Conservation (phyloP, 1,140 invertebrate genomes). For the Diachasma alloeum region DNA sequence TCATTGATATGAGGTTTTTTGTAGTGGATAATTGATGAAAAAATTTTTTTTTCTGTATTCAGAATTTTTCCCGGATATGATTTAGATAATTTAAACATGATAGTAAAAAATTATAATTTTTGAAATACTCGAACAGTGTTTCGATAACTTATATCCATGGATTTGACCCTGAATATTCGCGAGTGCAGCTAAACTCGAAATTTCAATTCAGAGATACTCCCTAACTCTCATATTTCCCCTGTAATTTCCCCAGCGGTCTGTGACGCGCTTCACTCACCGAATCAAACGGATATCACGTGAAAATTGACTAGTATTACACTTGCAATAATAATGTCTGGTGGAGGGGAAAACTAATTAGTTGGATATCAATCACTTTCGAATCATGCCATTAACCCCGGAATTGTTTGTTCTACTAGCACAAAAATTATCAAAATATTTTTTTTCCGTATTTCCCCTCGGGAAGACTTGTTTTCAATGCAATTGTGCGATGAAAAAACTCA, state of each 20-base stretch:
- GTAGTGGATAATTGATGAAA: too few species aligned
- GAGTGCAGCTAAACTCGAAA: background rate
- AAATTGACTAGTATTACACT: background rate
- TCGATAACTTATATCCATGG: background rate
- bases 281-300: slow-evolving; percentile 16
- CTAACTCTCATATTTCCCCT: slow-evolving; percentile 52
- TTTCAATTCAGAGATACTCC: background rate
- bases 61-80: too few species aligned
- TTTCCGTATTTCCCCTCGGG: too few species aligned
- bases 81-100: too few species aligned
- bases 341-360: background rate
- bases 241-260: slow-evolving; percentile 49
- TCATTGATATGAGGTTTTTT: too few species aligned
- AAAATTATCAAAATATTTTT: too few species aligned
- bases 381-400: background rate
- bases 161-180: background rate
- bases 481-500: too few species aligned
- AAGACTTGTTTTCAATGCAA: too few species aligned
- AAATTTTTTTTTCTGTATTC: too few species aligned
- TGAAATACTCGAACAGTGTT: background rate
- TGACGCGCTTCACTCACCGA: background rate
- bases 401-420: too few species aligned
- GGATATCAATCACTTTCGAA: too few species aligned
- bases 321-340: background rate
- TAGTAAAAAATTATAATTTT: too few species aligned